Conservation (phyloP, 1,140 invertebrate species). For the Brachionus paranguensis region DNA sequence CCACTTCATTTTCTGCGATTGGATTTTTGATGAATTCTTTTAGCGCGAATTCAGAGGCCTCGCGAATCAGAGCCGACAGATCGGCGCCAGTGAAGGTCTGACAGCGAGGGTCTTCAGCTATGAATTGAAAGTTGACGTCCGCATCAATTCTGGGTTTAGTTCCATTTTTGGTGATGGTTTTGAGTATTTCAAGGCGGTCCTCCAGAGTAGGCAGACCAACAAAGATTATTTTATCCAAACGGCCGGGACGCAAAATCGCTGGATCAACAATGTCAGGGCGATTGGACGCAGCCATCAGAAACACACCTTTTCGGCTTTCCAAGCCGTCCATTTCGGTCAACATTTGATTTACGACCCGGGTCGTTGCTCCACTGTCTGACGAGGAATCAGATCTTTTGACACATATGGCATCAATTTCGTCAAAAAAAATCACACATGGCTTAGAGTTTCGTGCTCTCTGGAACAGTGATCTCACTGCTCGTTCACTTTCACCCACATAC, state of each 20-base stretch:
- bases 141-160: constrained; percentile 67
- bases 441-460: constrained; percentile 83
- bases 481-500: constrained; percentile 98
- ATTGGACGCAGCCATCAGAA: constrained; percentile 91
- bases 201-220: constrained; percentile 75
- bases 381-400: constrained; percentile 70
- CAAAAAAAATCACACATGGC: constrained; percentile 98
- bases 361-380: background rate
- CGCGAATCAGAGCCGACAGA: constrained; percentile 74
- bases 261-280: constrained; percentile 93
- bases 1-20: constrained; percentile 45
- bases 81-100: constrained; percentile 85
- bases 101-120: constrained; percentile 64
- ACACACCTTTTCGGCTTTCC: constrained; percentile 77
- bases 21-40: constrained; percentile 58
- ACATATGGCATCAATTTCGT: constrained; percentile 94
- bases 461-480: constrained; percentile 88
- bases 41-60: constrained; percentile 71
- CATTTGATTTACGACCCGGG: constrained; percentile 87
- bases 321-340: constrained; percentile 98
- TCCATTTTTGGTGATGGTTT: constrained; percentile 63
- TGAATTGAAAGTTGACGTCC: constrained; percentile 69
- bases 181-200: constrained; percentile 80
- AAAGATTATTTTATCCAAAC: constrained; percentile 86
- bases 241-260: constrained; percentile 83